These are phyloP conservation scores for Lordiphosa fenestrarum DNA, from an alignment of 2,888 invertebrate species.

Conservation along the genomic window DNA sequence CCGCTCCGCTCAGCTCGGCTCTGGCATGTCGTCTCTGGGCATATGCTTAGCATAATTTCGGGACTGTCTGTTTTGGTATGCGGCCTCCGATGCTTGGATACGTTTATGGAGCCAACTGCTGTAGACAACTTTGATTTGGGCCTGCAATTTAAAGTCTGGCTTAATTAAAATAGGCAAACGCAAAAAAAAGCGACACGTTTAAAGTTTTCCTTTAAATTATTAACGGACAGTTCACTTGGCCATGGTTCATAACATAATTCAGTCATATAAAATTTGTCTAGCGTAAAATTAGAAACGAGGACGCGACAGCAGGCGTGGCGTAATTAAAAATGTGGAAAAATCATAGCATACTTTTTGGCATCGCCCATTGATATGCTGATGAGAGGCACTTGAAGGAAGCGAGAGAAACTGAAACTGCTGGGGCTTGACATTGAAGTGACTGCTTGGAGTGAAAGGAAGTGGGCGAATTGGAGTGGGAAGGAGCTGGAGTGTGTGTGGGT, in stretches of 20 bases:
- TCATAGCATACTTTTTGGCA: constrained; percentile 42
- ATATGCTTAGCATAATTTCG: constrained; percentile 71
- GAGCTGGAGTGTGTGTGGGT: constrained; percentile 19
- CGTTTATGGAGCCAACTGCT: constrained; percentile 18
- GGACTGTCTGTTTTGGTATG: constrained; percentile 36
- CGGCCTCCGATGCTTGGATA: constrained; percentile 29
- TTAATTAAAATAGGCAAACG: constrained; percentile 46
- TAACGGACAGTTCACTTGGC: constrained; percentile 47
- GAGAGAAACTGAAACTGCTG: constrained; percentile 35
- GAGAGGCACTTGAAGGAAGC: constrained; percentile 35
- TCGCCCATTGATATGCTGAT: constrained; percentile 68
- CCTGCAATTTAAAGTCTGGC: constrained; percentile 33
- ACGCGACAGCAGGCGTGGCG: constrained; percentile 43
- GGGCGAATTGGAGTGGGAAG: background rate
- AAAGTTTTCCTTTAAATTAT: constrained; percentile 44
- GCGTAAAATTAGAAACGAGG: constrained; percentile 78
- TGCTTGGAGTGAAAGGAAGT: constrained; percentile 39
- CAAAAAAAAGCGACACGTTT: constrained; percentile 33
- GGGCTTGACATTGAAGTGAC: constrained; percentile 65
- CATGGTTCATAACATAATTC: constrained; percentile 73
- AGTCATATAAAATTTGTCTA: constrained; percentile 78
- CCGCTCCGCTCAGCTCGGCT: constrained; percentile 24
- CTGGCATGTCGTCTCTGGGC: constrained; percentile 31
- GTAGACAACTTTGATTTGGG: constrained; percentile 46
- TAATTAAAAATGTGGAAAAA: constrained; percentile 59